These are phyloP conservation scores for Eudasyphora cyanicolor DNA, from an alignment of 2,888 invertebrate genomes.

Conservation along the genomic window DNA sequence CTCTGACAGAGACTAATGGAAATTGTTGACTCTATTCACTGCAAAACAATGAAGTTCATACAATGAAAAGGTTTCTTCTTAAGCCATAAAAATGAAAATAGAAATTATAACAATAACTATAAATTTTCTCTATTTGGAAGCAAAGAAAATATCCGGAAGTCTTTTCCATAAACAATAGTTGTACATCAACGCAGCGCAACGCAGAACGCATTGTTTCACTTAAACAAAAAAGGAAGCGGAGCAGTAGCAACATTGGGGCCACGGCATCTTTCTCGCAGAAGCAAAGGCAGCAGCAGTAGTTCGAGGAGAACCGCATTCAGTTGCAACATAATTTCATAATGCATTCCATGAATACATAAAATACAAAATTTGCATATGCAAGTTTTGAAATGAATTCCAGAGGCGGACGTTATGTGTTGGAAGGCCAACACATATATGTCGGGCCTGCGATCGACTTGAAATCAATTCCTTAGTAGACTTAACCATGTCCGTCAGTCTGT, in stretches of 20 bases:
- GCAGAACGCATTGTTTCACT: background rate
- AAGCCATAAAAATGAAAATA: background rate
- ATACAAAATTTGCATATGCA: constrained; percentile 31
- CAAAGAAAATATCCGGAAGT: background rate
- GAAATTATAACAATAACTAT: background rate
- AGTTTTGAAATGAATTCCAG: constrained; percentile 1
- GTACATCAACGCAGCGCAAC: background rate
- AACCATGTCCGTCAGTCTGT: too few species aligned
- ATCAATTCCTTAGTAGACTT: too few species aligned
- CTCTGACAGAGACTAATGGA: too few species aligned
- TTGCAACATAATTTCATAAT: constrained; percentile 17
- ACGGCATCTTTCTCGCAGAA: background rate
- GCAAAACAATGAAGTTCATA: too few species aligned
- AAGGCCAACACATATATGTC: background rate
- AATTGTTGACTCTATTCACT: too few species aligned
- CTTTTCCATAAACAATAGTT: constrained; percentile 1
- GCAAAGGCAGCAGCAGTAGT: background rate
- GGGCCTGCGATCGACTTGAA: too few species aligned
- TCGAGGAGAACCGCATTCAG: background rate
- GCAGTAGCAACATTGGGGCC: background rate
- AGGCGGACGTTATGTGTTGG: background rate
- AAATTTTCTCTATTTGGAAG: background rate
- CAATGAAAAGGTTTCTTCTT: too few species aligned
- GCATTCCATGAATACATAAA: constrained; percentile 47
- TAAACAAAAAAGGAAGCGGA: background rate